Base-by-base conservation (phyloP, 2,113 vertebrate species). In the Scortum barcoo region DNA sequence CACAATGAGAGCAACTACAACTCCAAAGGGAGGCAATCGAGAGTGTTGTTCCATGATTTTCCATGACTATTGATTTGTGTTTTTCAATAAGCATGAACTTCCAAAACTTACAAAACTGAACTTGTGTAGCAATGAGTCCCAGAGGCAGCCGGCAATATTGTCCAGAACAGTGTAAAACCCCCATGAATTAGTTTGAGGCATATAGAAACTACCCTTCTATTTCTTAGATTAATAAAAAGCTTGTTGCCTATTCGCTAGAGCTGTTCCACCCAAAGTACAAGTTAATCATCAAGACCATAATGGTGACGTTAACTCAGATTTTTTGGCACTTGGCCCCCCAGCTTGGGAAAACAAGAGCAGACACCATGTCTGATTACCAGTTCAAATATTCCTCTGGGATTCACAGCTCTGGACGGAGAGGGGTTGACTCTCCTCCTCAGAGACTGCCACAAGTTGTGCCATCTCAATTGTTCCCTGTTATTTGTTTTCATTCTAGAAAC, bases 21-120 rank as follows among this genome's bases (percentile, higher is more conserved):
- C 69, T 81, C 88, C 61, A 74, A 70, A 61, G 80, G 70, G 82
- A 86, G 46, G 50, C n/a, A 82, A 85, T 77, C 26, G 46, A 19
- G 26, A 83, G 53, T 22, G 7, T 28, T 83, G 30, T 67, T 73
- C 26, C 42, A 44, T 48, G 46, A 56, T 87, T 78, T 76, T 84
- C 58, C 72, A 42, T 78, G 53, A 80, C 80, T 72, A 74, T 72
- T 88, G 86, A 92, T 92, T 92, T 84, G 76, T 88, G 57, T 85
- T 93, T 90, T 92, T 84, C 80, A 93, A 89, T 89, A 90, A 91
- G 19, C 67, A 33, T 10, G 1, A 81, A 57, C 58, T 80, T 79
- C 9, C 40, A 74, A 83, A 89, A 81, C 1, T 46, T 40, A 33
- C n/a, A 65, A 70, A 88, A 72, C 53, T 81, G 46, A 87, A 88